Conservation (phyloP, 1,140 invertebrate genomes). For the Hypsibius dujardini region DNA sequence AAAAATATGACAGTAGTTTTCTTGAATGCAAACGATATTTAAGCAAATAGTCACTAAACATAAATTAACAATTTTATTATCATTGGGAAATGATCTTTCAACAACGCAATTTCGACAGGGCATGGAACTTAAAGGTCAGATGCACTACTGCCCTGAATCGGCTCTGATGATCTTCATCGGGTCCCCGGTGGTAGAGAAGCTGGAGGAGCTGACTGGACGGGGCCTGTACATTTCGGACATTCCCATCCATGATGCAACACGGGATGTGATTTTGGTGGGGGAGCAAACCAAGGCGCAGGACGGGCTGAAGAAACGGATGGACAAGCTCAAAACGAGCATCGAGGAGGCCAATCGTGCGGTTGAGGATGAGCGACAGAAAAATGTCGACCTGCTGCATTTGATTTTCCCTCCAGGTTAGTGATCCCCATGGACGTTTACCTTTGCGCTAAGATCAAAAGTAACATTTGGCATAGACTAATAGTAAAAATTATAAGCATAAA, state of each 20-base stretch:
- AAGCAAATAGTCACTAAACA: no score
- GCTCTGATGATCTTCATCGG: conserved; percentile 76
- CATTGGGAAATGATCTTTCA: no score
- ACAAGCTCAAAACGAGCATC: conserved; percentile 79
- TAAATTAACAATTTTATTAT: no score
- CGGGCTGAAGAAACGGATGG: conserved; percentile 58
- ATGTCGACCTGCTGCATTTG: conserved; percentile 75
- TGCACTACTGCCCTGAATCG: conserved; percentile 76
- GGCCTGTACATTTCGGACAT: conserved; percentile 90
- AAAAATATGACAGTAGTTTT: no score
- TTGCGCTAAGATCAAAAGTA: background rate
- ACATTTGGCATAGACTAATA: background rate
- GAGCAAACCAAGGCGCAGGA: conserved; percentile 76
- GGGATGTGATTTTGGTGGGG: conserved; percentile 80
- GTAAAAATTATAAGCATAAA: no score
- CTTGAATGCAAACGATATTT: no score
- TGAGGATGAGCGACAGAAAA: conserved; percentile 78
- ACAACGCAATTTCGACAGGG: conserved; percentile 38
- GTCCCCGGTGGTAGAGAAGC: conserved; percentile 72
- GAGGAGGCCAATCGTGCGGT: conserved; percentile 76
- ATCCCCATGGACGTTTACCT: no score
- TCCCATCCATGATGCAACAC: conserved; percentile 78
- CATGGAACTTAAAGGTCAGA: conserved; percentile 80
- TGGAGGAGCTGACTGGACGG: conserved; percentile 74
- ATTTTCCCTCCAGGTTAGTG: conserved; percentile 61